A percentile compares a stretch with the other conserved stretches of the same genome.
These are phyloP conservation scores for Pristionchus arcanus DNA, from an alignment of 2,888 invertebrate species.

Conservation along the genomic window DNA sequence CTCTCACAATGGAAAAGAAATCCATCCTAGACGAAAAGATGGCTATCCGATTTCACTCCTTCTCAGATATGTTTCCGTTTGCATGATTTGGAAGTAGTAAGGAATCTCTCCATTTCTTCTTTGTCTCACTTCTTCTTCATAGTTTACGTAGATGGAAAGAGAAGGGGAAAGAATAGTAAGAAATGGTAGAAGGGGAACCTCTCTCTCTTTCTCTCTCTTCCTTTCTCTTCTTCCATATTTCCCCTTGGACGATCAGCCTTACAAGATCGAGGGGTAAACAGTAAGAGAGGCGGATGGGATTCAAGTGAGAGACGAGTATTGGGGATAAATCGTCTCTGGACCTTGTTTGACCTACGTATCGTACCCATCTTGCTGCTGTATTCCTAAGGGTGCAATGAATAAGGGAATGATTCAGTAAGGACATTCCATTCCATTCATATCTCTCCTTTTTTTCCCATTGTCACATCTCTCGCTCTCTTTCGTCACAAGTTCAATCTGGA, in stretches of 20 bases:
- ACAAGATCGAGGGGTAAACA: slow-evolving; percentile 47
- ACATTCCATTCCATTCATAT: slow-evolving; percentile 31
- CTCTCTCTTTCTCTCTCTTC: slow-evolving; percentile 32
- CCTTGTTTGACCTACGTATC: neutral
- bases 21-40: neutral
- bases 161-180: slow-evolving; percentile 24
- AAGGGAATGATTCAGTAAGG: slow-evolving; percentile 13
- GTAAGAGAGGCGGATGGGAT: slow-evolving; percentile 31
- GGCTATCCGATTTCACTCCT: slow-evolving; percentile 29
- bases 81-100: slow-evolving; percentile 24
- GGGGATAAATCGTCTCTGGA: neutral
- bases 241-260: slow-evolving; percentile 31
- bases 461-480: neutral
- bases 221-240: slow-evolving; percentile 29
- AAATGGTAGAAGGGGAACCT: slow-evolving; percentile 21
- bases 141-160: slow-evolving; percentile 41
- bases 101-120: neutral
- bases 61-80: slow-evolving; percentile 14
- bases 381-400: slow-evolving; percentile 3
- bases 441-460: neutral
- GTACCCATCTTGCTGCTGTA: neutral
- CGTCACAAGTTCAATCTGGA: slow-evolving; percentile 18
- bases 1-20: slow-evolving; percentile 14
- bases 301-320: slow-evolving; percentile 21
- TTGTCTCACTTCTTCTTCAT: slow-evolving; percentile 12